Evolutionary conservation across 2,888 invertebrate genomes (phyloP).

Genomic region (Bombyx huttoni): DNA sequence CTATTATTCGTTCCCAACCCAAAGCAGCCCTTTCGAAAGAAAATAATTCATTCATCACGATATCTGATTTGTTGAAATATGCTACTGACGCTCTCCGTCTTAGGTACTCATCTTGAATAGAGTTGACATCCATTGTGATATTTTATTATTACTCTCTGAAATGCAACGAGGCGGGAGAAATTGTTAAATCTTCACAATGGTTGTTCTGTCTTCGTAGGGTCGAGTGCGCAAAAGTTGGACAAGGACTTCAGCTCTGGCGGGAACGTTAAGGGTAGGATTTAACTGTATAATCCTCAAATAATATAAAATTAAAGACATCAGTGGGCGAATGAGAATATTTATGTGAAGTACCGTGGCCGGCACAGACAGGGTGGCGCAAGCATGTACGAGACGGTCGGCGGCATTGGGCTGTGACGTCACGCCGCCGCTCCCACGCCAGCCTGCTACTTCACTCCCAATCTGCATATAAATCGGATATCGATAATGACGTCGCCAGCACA

Average conservation of each 20-base stretch:
- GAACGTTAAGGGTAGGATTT: slow-evolving; percentile 44
- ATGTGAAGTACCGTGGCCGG: slow-evolving; percentile 24
- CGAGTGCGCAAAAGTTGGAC: slow-evolving; percentile 61
- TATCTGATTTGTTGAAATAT: slow-evolving; percentile 55
- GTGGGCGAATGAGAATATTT: slow-evolving; percentile 37
- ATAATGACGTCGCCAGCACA: slow-evolving; percentile 66
- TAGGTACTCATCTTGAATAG: slow-evolving; percentile 64
- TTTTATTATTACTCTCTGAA: slow-evolving; percentile 65
- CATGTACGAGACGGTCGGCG: slow-evolving; percentile 5
- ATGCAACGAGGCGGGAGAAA: slow-evolving; percentile 64
- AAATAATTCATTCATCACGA: slow-evolving; percentile 40
- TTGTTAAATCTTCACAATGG: slow-evolving; percentile 66
- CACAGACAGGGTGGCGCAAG: slow-evolving; percentile 15
- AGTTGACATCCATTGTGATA: slow-evolving; percentile 68
- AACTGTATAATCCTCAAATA: slow-evolving; percentile 48
- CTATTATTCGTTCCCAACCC: slow-evolving; percentile 22
- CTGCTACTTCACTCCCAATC: slow-evolving; percentile 51
- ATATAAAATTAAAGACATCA: slow-evolving; percentile 40
- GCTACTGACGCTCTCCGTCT: slow-evolving; percentile 57
- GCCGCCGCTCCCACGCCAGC: slow-evolving; percentile 22
- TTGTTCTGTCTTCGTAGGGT: slow-evolving; percentile 57
- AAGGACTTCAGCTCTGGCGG: slow-evolving; percentile 47
- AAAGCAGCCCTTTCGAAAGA: slow-evolving; percentile 31
- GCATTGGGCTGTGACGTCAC: slow-evolving; percentile 31
- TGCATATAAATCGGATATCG: slow-evolving; percentile 73